Conservation (phyloP, 2,797 vertebrate species). For the Falco novaeseelandiae region DNA sequence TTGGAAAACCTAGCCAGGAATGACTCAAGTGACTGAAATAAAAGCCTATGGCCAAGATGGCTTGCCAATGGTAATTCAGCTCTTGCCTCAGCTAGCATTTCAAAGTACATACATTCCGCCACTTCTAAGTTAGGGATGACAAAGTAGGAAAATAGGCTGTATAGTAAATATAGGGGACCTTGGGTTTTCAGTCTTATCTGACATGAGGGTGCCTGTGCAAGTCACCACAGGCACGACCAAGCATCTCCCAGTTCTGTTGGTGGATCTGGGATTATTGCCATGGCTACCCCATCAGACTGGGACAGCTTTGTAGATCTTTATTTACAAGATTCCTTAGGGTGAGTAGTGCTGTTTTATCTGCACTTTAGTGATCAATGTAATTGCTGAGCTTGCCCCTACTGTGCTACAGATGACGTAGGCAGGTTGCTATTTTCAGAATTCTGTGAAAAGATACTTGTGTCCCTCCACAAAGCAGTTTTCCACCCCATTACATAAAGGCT, state of each 20-base stretch:
- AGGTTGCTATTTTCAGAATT: conserved; percentile 46
- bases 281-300: background rate
- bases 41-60: background rate
- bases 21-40: conserved; percentile 51
- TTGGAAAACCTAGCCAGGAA: conserved; percentile 29
- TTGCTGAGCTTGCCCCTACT: conserved; percentile 33
- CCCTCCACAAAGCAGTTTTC: conserved; percentile 24
- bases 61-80: conserved; percentile 13
- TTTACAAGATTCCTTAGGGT: background rate
- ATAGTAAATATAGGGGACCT: background rate
- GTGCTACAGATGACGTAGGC: conserved; percentile 10
- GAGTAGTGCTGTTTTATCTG: conserved; percentile 21
- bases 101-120: background rate
- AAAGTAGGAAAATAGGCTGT: background rate
- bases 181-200: background rate
- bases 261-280: background rate
- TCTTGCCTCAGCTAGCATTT: conserved; percentile 11
- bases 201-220: background rate
- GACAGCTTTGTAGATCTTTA: background rate
- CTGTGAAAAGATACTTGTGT: background rate
- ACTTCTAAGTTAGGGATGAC: background rate
- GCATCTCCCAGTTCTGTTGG: background rate
- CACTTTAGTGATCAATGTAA: background rate
- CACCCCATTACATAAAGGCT: conserved; percentile 26
- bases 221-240: background rate